These are phyloP conservation scores for Schizopygopsis malacanthus DNA, from an alignment of 2,797 vertebrate genomes.

Conservation along the genomic window DNA sequence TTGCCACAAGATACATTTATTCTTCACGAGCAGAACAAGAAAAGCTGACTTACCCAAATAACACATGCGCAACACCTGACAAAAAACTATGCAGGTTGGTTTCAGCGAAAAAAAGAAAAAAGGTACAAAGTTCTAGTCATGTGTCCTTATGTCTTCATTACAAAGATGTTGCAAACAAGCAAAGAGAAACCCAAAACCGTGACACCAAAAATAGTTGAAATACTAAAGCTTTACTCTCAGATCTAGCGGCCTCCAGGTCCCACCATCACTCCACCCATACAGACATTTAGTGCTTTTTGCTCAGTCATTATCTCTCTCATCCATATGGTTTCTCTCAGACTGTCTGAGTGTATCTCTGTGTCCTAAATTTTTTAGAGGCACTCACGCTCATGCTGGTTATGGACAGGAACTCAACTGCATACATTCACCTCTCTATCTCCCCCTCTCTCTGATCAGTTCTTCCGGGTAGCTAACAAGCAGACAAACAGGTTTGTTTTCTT, in stretches of 20 bases:
- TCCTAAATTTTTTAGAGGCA: constrained; percentile 29
- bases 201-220: constrained; percentile 32
- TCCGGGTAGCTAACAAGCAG: constrained; percentile 76
- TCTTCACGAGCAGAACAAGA: not conserved
- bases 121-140: not conserved
- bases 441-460: constrained; percentile 66
- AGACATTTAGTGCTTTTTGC: constrained; percentile 40
- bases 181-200: not conserved
- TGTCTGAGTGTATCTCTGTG: constrained; percentile 50
- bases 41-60: not conserved
- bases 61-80: not conserved
- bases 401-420: constrained; percentile 30
- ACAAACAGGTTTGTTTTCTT: constrained; percentile 77
- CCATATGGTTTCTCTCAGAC: constrained; percentile 36
- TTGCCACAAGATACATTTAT: not conserved
- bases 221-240: constrained; percentile 31
- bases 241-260: not conserved
- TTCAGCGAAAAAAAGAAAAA: constrained; percentile 6
- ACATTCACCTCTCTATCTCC: constrained; percentile 34
- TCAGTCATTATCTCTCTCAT: constrained; percentile 23
- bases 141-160: constrained; percentile 14
- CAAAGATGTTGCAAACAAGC: constrained; percentile 8
- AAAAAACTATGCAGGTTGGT: not conserved
- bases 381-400: constrained; percentile 6
- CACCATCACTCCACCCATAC: constrained; percentile 30